These are phyloP conservation scores for Drosophila varians DNA, from an alignment of 1,140 invertebrate genomes.

Conservation along the genomic window DNA sequence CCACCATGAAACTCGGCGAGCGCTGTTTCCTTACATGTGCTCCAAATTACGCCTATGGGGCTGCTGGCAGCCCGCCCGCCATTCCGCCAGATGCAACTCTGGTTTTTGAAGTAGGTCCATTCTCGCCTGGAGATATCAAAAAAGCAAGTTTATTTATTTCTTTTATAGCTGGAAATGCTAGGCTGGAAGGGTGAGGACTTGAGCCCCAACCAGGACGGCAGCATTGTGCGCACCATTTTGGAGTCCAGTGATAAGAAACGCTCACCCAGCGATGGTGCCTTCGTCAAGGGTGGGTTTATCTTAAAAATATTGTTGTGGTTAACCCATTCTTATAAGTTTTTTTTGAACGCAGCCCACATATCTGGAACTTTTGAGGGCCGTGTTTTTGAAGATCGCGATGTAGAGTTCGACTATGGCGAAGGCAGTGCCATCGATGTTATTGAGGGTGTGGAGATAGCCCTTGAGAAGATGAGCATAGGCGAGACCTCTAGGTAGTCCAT, in stretches of 20 bases:
- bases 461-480: constrained; percentile 92
- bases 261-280: constrained; percentile 91
- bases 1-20: constrained; percentile 97
- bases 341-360: constrained; percentile 88
- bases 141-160: neutral
- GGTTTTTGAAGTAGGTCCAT: constrained; percentile 92
- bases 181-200: constrained; percentile 95
- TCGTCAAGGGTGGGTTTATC: constrained; percentile 88
- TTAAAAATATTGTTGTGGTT: constrained; percentile 18
- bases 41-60: constrained; percentile 96
- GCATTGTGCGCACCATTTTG: constrained; percentile 90
- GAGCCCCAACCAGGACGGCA: constrained; percentile 91
- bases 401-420: constrained; percentile 94
- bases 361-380: constrained; percentile 88
- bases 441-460: constrained; percentile 92
- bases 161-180: constrained; percentile 90
- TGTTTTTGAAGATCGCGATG: constrained; percentile 91
- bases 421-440: constrained; percentile 90
- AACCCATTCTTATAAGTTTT: constrained; percentile 35
- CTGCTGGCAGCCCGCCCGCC: constrained; percentile 91
- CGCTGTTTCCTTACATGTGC: constrained; percentile 92
- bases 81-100: constrained; percentile 96
- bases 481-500: constrained; percentile 88
- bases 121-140: neutral
- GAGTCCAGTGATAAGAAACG: constrained; percentile 85